Evolutionary conservation across 1,140 invertebrate species (phyloP).

Genomic region (Drosophila elegans): DNA sequence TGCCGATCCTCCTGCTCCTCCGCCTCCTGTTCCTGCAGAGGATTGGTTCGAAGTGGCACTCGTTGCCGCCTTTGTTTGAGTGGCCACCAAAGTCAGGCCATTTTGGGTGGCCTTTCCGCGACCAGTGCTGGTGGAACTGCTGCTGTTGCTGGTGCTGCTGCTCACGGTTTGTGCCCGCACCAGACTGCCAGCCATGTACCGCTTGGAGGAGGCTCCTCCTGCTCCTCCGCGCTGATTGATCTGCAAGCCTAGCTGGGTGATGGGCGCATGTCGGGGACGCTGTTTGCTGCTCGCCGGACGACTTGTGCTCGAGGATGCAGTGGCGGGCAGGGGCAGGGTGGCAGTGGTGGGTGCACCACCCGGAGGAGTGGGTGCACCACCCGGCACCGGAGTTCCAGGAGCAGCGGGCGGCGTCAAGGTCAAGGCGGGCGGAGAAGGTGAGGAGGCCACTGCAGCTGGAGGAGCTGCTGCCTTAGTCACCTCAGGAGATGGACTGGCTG

Average conservation of each 20-base stretch:
- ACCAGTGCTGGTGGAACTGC: slow-evolving; percentile 59
- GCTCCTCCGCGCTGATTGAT: slow-evolving; percentile 43
- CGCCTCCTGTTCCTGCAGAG: slow-evolving; percentile 6
- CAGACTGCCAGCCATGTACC: slow-evolving; percentile 74
- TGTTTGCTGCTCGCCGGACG: slow-evolving; percentile 66
- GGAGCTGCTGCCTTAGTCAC: not conserved
- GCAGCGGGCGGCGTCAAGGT: slow-evolving; percentile 61
- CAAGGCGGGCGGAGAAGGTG: slow-evolving; percentile 56
- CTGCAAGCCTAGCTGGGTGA: slow-evolving; percentile 66
- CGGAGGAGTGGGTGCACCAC: slow-evolving; percentile 34
- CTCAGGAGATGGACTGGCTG: not conserved
- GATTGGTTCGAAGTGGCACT: slow-evolving; percentile 9
- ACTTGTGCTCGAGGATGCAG: not conserved
- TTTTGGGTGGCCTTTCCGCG: slow-evolving; percentile 41
- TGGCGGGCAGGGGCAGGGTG: slow-evolving; percentile 50
- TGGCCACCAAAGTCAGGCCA: slow-evolving; percentile 43
- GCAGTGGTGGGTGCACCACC: slow-evolving; percentile 6
- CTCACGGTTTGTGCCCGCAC: slow-evolving; percentile 77
- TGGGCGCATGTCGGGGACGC: slow-evolving; percentile 56
- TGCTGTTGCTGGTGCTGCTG: slow-evolving; percentile 68
- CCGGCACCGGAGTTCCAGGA: slow-evolving; percentile 41
- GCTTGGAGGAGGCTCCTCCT: slow-evolving; percentile 34
- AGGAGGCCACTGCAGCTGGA: not conserved
- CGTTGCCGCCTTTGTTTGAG: slow-evolving; percentile 40
- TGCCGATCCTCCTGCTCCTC: not conserved